A percentile compares a stretch with the other conserved stretches of the same genome.
These are phyloP conservation scores for Dendronephthya gigantea DNA, from an alignment of 64 coral and sea anemone species.

Conservation along the genomic window DNA sequence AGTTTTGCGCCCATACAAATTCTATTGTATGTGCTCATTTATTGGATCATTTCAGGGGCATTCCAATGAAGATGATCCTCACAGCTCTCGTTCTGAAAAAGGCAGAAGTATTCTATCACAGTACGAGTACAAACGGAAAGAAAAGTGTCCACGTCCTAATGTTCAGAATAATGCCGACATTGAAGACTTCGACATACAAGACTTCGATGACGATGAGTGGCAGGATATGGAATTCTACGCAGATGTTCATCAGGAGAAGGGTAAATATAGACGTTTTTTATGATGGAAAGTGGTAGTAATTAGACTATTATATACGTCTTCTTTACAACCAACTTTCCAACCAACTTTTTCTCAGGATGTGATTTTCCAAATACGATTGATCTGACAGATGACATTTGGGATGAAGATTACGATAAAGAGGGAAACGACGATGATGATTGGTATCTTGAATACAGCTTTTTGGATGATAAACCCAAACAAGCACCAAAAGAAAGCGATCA, in stretches of 20 bases:
- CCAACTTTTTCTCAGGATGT: no score
- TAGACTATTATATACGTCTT: no score
- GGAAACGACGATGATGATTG: not conserved
- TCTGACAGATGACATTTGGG: not conserved
- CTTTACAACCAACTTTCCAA: not conserved
- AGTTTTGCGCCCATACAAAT: no score
- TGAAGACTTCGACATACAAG: not conserved
- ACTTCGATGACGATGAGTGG: not conserved
- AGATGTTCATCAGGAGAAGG: not conserved
- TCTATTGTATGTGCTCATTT: no score
- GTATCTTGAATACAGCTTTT: not conserved
- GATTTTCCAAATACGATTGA: not conserved
- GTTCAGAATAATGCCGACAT: not conserved
- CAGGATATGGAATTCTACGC: not conserved
- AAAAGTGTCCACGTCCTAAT: not conserved
- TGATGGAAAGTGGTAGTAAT: not conserved
- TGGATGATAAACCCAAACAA: not conserved
- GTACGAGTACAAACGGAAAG: conserved; percentile 1
- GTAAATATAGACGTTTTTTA: not conserved
- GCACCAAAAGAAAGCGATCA: not conserved
- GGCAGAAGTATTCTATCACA: not conserved
- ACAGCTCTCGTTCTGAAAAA: not conserved
- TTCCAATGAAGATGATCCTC: not conserved
- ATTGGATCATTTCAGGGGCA: not conserved
- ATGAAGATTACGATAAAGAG: not conserved